Evolutionary conservation across 2,888 invertebrate species (phyloP), one percentile per base, ranked within the genome.

Genomic region (Antitype chi): DNA sequence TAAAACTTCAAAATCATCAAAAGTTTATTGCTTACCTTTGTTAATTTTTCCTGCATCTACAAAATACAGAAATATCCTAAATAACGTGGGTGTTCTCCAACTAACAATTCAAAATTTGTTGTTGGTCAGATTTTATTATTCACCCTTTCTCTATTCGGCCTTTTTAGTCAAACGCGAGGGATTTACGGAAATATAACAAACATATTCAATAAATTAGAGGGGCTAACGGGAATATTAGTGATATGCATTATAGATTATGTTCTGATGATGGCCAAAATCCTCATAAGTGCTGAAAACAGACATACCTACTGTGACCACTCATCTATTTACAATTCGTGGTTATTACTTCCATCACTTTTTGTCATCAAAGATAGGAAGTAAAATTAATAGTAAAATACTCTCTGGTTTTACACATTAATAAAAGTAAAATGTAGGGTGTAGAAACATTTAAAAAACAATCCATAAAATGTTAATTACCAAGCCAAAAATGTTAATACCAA

Each of bases 231-330:
- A 69, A 53, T 83, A 70, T 82, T 80, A 83, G 59, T 60, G 66
- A 47, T 66, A 60, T 70, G 78, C 78, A 82, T 60, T 77, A 77
- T 80, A 60, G 28, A 80, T 82, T 66, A 60, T 43, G 25, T 83
- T 57, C 28, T 55, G 59, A 55, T 4, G 23, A 17, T 70, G 28
- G 38, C n/a, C 78, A 60, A 64, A 11, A 28, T 64, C 28, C 55
- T 32, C 17, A 4, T 55, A 55, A 52, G 25, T 63, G 59, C 20
- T 70, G 38, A 49, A 69, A 63, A 49, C n/a, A 49, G 2, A 20
- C 13, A 20, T 20, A 69, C n/a, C 49, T 38, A 38, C 15, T 32
- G 32, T 0, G 3, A 57, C 28, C 25, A 55, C 38, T 55, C 57
- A 78, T 59, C 5, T 32, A n/a, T 32, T 64, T 5, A 7, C 23